Evolutionary conservation across 2,797 vertebrate species (phyloP).

Genomic region (Sebastes taczanowskii): DNA sequence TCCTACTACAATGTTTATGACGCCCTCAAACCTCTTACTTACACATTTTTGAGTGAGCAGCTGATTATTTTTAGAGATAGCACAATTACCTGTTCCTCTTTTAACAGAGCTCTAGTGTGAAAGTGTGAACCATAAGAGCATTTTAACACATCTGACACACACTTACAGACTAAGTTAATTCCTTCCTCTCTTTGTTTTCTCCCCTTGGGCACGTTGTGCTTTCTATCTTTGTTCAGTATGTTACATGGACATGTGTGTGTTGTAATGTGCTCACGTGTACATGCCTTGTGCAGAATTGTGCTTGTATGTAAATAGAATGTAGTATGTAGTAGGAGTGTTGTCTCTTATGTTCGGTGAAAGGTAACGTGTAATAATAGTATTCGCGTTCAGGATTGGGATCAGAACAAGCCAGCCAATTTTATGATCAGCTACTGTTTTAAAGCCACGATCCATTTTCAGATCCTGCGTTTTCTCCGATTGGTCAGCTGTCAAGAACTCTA

Average conservation of each 20-base stretch:
- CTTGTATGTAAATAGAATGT: not conserved
- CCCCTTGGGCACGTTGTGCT: not conserved
- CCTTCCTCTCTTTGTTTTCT: constrained; percentile 9
- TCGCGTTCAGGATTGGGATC: not conserved
- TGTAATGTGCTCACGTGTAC: not conserved
- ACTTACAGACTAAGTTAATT: not conserved
- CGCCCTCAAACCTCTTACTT: not conserved
- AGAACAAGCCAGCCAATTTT: not conserved
- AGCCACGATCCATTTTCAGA: not conserved
- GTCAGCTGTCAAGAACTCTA: not conserved
- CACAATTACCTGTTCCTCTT: not conserved
- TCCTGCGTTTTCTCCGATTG: not conserved
- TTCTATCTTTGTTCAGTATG: not conserved
- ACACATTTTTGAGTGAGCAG: constrained; percentile 31
- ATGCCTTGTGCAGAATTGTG: constrained; percentile 1
- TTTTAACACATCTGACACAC: constrained; percentile 3
- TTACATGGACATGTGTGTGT: not conserved
- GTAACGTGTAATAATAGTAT: not conserved
- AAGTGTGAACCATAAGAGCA: not conserved
- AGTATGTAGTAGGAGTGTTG: not conserved
- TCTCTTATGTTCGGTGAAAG: not conserved
- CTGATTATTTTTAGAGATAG: constrained; percentile 30
- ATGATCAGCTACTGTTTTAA: not conserved
- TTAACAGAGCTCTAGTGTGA: constrained; percentile 1
- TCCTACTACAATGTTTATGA: constrained; percentile 22